phyloP scores from a whole-genome alignment of 2,113 vertebrate genomes.

The Charadrius vociferus region DNA sequence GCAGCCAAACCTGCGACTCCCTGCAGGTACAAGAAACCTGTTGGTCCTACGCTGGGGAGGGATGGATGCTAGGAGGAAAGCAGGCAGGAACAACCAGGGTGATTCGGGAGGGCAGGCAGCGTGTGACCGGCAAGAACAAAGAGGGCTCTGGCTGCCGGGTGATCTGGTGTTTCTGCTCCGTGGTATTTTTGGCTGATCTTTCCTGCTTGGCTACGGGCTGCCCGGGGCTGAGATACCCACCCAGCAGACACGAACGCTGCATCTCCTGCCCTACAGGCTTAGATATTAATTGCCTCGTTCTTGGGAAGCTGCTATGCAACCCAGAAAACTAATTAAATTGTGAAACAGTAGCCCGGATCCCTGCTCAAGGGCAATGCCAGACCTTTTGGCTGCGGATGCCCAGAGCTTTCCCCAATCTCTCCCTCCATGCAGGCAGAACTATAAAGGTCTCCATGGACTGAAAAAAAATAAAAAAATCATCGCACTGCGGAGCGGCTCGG shows the following conservation, averaged over 20 bases:
- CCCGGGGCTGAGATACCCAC: background rate
- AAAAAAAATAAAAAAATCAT: background rate
- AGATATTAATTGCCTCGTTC: background rate
- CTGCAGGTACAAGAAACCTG: background rate
- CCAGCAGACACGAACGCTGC: background rate
- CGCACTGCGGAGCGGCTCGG: background rate
- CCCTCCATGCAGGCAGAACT: background rate
- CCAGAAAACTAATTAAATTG: slow-evolving; percentile 24
- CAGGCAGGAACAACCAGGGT: background rate
- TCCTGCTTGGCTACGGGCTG: background rate
- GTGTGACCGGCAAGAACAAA: background rate
- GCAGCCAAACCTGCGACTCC: background rate
- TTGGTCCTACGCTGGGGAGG: background rate
- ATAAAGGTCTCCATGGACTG: accelerated
- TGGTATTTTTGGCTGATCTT: slow-evolving; percentile 1
- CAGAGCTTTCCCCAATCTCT: background rate
- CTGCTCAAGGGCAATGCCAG: slow-evolving; percentile 37
- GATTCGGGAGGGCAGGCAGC: background rate
- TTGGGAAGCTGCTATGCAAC: slow-evolving; percentile 2
- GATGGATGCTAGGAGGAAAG: background rate
- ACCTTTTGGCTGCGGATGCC: background rate
- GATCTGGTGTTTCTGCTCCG: background rate
- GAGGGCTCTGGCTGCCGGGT: background rate
- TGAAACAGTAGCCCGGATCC: slow-evolving; percentile 34
- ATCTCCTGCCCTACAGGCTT: slow-evolving; percentile 2